Evolutionary conservation across 2,797 vertebrate species (phyloP).

Genomic region (Pangasius larnaudii): DNA sequence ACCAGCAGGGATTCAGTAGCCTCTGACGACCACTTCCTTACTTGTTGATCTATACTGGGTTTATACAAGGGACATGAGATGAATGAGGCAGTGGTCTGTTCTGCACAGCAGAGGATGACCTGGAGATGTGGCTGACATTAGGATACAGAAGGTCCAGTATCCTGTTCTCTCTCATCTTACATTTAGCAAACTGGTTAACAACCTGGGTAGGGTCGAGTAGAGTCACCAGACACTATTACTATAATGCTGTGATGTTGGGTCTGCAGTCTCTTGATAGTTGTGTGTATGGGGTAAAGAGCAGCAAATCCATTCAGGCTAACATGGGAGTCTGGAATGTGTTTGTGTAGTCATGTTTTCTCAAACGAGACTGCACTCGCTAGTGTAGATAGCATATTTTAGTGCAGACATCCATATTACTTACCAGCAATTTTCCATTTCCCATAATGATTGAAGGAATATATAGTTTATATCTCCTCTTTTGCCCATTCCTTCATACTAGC

Average conservation of each 20-base stretch:
- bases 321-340: background rate
- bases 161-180: no score
- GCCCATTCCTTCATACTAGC: background rate
- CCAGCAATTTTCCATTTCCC: background rate
- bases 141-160: no score
- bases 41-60: background rate
- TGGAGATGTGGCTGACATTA: background rate
- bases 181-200: background rate
- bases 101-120: background rate
- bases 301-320: background rate
- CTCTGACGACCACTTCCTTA: background rate
- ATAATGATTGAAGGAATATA: background rate
- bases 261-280: background rate
- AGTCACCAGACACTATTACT: background rate
- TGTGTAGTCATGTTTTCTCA: background rate
- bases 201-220: background rate
- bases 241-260: background rate
- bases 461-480: background rate
- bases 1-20: background rate
- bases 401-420: slow-evolving; percentile 1
- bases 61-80: background rate
- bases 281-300: background rate
- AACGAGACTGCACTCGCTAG: background rate
- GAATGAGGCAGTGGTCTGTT: background rate
- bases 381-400: background rate